These are phyloP conservation scores for Anastatus disparis DNA, from an alignment of 1,140 invertebrate genomes.

Conservation along the genomic window DNA sequence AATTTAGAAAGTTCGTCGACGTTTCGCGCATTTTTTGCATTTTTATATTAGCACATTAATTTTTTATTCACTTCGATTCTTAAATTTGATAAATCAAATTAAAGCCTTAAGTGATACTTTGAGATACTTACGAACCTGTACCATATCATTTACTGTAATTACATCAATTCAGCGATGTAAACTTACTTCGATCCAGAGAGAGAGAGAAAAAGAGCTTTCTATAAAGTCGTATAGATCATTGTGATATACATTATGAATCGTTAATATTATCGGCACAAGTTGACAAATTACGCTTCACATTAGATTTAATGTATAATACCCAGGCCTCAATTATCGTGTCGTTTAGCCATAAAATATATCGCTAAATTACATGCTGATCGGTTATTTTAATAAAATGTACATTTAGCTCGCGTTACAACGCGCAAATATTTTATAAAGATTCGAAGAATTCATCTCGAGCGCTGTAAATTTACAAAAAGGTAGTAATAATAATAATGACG, in stretches of 20 bases:
- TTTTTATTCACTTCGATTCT: neutral
- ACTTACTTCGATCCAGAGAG: neutral
- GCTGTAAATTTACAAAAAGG: too few species aligned
- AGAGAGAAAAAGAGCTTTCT: neutral
- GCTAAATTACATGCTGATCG: too few species aligned
- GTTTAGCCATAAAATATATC: too few species aligned
- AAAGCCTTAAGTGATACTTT: neutral
- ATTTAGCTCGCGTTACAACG: too few species aligned
- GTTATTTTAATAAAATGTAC: too few species aligned
- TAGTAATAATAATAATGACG: too few species aligned
- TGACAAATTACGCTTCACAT: constrained; percentile 17
- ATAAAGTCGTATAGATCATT: neutral
- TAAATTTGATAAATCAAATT: constrained; percentile 2
- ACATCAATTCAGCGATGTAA: constrained; percentile 14
- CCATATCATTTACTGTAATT: constrained; percentile 21
- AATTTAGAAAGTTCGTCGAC: constrained; percentile 9
- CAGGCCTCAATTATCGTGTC: neutral
- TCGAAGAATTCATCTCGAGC: too few species aligned
- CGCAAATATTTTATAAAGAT: too few species aligned
- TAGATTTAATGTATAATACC: neutral
- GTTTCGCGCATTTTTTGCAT: too few species aligned
- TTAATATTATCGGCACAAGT: neutral
- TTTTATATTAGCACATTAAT: too few species aligned
- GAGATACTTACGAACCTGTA: neutral
- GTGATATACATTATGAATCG: neutral